Evolutionary conservation across 2,797 vertebrate species (phyloP).

Genomic region (Sternarchorhynchus goeldii): DNA sequence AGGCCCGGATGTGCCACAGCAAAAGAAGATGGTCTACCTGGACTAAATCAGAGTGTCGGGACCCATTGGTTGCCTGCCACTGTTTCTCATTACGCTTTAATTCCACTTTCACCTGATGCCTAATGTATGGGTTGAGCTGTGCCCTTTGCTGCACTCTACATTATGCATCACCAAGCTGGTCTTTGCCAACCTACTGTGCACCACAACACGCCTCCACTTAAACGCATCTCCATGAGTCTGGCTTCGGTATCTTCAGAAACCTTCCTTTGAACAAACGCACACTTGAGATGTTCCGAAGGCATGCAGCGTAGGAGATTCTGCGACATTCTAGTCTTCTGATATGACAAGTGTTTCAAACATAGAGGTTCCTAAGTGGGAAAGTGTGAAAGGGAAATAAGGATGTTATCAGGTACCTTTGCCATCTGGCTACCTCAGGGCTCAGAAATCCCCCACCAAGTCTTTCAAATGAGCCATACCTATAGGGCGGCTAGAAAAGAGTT

Average conservation of each 20-base stretch:
- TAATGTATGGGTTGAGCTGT: conserved; percentile 7
- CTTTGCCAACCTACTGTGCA: not conserved
- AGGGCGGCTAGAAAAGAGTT: conserved; percentile 20
- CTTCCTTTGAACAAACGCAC: not conserved
- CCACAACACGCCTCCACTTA: not conserved
- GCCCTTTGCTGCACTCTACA: not conserved
- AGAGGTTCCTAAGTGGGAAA: no score
- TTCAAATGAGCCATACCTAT: conserved; percentile 39
- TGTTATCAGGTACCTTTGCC: conserved; percentile 11
- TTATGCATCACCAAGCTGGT: conserved; percentile 13
- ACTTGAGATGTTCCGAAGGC: no score
- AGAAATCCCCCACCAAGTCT: conserved; percentile 33
- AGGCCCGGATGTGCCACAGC: conserved; percentile 1
- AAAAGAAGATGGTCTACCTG: conserved; percentile 2
- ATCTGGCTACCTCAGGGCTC: conserved; percentile 11
- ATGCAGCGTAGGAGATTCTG: no score
- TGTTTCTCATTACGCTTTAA: conserved; percentile 22
- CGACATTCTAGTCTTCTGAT: not conserved
- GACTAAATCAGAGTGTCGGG: conserved; percentile 20
- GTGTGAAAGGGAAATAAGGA: not conserved
- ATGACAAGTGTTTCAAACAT: not conserved
- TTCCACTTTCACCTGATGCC: conserved; percentile 7
- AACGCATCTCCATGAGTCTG: not conserved
- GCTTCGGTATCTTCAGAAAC: not conserved
- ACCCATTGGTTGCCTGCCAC: not conserved